Evolutionary conservation across 2,888 invertebrate species (phyloP), one percentile per base, ranked within the genome.

Genomic region (Phalangium opilio): DNA sequence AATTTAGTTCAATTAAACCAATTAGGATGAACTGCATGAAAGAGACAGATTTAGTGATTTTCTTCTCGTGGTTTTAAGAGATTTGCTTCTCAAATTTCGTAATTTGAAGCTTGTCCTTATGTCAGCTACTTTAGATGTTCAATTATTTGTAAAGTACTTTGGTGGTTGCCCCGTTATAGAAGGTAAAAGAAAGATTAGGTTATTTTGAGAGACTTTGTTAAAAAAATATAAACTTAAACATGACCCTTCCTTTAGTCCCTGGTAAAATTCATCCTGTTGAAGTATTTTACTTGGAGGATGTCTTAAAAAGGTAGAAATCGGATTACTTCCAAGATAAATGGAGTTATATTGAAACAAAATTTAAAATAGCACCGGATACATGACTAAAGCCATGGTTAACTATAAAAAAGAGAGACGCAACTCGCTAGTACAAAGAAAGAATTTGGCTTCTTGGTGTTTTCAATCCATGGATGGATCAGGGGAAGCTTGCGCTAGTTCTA

Each of bases 1-100:
- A 34, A 34, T 34, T 34, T 34, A 14, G 4, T 32, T 14, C 7
- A 12, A 14, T n/a, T 14, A 34, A 34, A 34, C 7, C 17, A 39
- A 39, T 44, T 77, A 93, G 60, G 96, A 96, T 66, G 96, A 96
- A 68, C 81, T 95, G 21, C 96, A 96, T 67, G 95, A 95, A 65
- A 75, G 95, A 0, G 91, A 93, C 66, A 77, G 84, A 61, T 81
- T 86, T 63, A 83, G 85, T 43, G 96, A 96, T 68, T 93, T 95
- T 67, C 73, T 95, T 39, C 69, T 96, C 50, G 83, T 90, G 49
- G 81, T 83, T 3, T 68, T 95, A 44, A 75, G 81, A 36, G 83
- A 87, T 61, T 75, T 79, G 11, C 64, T 90, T 38, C 69, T 74
- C 1, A 72, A 75, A 42, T 78, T 76, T 62, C 76, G 77, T 54